Evolutionary conservation across 1,140 invertebrate genomes (phyloP).

Genomic region (Drosophila tropicalis): DNA sequence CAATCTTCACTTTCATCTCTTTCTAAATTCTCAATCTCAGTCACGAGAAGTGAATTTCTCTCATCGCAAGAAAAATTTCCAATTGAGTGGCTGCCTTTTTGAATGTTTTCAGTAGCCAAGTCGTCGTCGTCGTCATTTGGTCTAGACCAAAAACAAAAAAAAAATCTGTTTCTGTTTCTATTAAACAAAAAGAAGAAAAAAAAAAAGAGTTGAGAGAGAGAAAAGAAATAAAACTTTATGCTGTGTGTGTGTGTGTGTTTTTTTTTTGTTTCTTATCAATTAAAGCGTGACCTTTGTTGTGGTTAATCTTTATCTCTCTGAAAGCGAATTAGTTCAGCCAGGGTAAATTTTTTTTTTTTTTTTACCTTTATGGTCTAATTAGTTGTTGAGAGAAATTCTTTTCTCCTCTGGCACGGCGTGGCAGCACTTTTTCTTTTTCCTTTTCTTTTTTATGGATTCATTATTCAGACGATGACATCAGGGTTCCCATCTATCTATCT

Average conservation of each 20-base stretch:
- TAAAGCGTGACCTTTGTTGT: constrained; percentile 81
- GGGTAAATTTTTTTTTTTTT: constrained; percentile 15
- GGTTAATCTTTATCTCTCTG: constrained; percentile 63
- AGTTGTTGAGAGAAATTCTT: constrained; percentile 70
- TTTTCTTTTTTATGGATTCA: constrained; percentile 25
- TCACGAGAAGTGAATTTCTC: not conserved
- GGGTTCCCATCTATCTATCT: constrained; percentile 23
- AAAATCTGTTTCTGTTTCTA: not conserved
- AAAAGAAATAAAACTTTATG: constrained; percentile 33
- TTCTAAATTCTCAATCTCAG: not conserved
- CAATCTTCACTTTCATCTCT: too few species aligned
- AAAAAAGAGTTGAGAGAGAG: constrained; percentile 34
- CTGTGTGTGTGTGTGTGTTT: too few species aligned
- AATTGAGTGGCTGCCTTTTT: constrained; percentile 50
- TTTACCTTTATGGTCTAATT: constrained; percentile 76
- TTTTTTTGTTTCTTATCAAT: constrained; percentile 66
- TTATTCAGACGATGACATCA: constrained; percentile 66
- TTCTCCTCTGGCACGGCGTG: constrained; percentile 4
- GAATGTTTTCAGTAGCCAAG: constrained; percentile 48
- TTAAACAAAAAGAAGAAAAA: not conserved
- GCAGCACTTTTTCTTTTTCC: constrained; percentile 5
- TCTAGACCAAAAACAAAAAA: constrained; percentile 27
- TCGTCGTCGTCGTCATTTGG: constrained; percentile 10
- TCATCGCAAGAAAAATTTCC: constrained; percentile 58
- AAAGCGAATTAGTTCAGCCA: constrained; percentile 69